Base-by-base conservation (phyloP, 2,113 vertebrate genomes). In the Pelvicachromis taeniatus region DNA sequence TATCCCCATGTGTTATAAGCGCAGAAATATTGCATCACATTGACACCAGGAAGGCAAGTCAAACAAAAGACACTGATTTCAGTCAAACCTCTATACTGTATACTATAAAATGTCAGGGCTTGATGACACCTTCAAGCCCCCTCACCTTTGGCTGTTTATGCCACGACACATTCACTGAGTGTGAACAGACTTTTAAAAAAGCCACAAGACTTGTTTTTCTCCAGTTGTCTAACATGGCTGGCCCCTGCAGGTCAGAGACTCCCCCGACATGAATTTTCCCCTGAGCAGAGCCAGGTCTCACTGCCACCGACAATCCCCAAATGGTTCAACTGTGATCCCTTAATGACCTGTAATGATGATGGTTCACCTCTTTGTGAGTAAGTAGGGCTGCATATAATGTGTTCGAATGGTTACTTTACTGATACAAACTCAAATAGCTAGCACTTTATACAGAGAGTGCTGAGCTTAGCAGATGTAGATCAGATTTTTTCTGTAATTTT, bases 151-250 rank as follows among this genome's bases (percentile, higher is more conserved):
- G 58, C 59, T 56, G 61, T 53, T 53, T 40, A 3, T 12, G 19
- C 59, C 38, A 33, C 45, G 61, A 13, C 70, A 52, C 16, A 31
- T 75, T 52, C 17, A 4, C n/a, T 50, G 1, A 73, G 40, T 11
- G 23, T 73, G 65, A 45, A 26, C 1, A 0, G 38, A 48, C 23
- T 73, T 48, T 70, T 73, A 91, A 86, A 77, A 75, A 68, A 58
- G 82, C 81, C 91, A 88, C 75, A 77, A 70, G 87, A 85, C 70
- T 95, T 96, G 94, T 96, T 96, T 95, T 95, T 95, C 94, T 94
- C 93, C 50, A 70, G 23, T 91, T 59, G 85, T 73, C 54, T 79
- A 68, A 88, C 81, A 59, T 10, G n/a, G n/a, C 84, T 26, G 53
- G 56, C 94, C 94, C 91, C 95, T 79, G 79, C 52, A 45, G 93